Evolutionary conservation across 2,797 vertebrate genomes (phyloP).

Genomic region (Nothura maculosa): DNA sequence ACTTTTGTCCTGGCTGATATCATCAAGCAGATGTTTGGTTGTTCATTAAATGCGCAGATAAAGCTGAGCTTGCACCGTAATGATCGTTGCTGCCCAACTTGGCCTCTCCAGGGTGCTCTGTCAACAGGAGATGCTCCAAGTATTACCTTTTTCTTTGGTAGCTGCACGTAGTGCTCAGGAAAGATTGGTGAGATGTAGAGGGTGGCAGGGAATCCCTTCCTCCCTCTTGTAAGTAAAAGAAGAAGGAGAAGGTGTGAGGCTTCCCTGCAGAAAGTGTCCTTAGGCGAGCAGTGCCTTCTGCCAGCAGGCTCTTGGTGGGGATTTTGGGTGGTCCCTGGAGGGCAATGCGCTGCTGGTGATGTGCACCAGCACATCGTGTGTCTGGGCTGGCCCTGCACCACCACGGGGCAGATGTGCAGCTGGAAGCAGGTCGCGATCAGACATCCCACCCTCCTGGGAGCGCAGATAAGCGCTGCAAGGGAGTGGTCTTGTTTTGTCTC

Average conservation of each 20-base stretch:
- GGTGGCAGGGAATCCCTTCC: background rate
- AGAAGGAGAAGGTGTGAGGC: background rate
- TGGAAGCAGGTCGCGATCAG: background rate
- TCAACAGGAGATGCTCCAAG: background rate
- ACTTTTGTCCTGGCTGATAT: background rate
- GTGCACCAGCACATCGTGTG: background rate
- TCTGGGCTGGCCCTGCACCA: background rate
- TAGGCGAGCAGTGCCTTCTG: background rate
- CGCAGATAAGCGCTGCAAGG: background rate
- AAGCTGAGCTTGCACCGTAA: background rate
- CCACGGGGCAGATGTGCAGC: background rate
- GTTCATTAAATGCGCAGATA: background rate
- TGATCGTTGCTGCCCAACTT: fast-evolving
- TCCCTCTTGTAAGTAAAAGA: background rate
- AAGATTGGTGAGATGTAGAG: background rate
- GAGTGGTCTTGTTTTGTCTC: background rate
- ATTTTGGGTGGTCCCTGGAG: background rate
- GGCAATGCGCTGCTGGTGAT: background rate
- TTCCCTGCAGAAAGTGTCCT: background rate
- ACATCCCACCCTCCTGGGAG: background rate
- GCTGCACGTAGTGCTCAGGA: background rate
- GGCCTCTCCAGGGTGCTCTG: background rate
- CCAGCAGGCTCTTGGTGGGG: fast-evolving
- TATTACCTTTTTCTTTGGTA: background rate
- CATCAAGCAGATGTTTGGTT: background rate